phyloP scores from a whole-genome alignment of 1,140 invertebrate genomes.

The Drosophila ercepeae region DNA sequence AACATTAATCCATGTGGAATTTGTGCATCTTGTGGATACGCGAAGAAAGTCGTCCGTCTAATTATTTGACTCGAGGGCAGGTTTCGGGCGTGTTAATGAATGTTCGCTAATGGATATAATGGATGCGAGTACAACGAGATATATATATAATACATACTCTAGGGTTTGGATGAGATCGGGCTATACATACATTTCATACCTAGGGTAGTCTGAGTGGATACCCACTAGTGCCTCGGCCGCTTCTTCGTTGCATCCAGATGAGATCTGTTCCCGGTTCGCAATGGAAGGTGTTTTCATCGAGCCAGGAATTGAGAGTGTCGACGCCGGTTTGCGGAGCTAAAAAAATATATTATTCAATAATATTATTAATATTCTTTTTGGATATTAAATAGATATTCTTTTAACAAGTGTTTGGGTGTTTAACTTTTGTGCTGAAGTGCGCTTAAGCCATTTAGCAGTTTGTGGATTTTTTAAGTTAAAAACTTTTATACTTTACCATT shows the following conservation, averaged over 20 bases:
- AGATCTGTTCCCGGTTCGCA: slow-evolving; percentile 86
- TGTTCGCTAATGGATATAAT: slow-evolving; percentile 16
- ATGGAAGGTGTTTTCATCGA: slow-evolving; percentile 94
- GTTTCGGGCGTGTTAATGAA: slow-evolving; percentile 18
- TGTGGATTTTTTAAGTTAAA: background rate
- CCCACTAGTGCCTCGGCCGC: slow-evolving; percentile 92
- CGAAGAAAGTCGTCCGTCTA: background rate
- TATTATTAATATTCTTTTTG: background rate
- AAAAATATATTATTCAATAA: slow-evolving; percentile 79
- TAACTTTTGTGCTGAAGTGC: background rate
- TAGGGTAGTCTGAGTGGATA: slow-evolving; percentile 93
- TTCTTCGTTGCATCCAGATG: slow-evolving; percentile 87
- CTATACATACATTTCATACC: slow-evolving; percentile 84
- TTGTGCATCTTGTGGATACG: background rate
- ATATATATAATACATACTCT: slow-evolving; percentile 7
- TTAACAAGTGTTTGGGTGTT: background rate
- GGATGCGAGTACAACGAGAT: background rate
- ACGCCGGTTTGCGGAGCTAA: slow-evolving; percentile 97
- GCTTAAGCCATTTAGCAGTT: background rate
- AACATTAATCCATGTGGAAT: background rate
- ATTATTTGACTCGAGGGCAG: background rate
- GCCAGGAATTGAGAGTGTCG: slow-evolving; percentile 97
- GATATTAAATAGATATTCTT: background rate
- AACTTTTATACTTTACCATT: slow-evolving; percentile 23
- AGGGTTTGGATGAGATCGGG: slow-evolving; percentile 34